These are phyloP conservation scores for Steinernema hermaphroditum DNA, from an alignment of 2,888 invertebrate genomes.

Conservation along the genomic window DNA sequence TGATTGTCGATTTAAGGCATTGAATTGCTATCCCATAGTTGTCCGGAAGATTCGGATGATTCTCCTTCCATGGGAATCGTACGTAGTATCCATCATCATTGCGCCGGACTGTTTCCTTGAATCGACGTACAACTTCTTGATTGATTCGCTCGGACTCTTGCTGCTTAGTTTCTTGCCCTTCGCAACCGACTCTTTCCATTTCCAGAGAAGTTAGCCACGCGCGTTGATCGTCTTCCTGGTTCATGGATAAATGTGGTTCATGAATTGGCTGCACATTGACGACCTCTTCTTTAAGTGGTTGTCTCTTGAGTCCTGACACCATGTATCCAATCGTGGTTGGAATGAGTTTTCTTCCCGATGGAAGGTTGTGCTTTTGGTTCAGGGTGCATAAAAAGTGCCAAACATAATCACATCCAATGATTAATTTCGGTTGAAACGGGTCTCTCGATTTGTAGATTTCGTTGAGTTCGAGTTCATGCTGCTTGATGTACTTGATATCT, in stretches of 20 bases:
- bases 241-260: not conserved
- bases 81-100: slow-evolving; percentile 1
- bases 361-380: not conserved
- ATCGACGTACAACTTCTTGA: not conserved
- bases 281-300: not conserved
- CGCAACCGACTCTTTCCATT: not conserved
- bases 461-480: not conserved
- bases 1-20: not conserved
- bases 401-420: not conserved
- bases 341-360: not conserved
- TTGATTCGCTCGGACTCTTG: not conserved
- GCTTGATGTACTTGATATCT: not conserved
- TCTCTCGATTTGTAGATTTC: not conserved
- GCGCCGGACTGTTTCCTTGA: not conserved
- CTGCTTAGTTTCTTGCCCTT: not conserved
- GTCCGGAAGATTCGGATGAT: not conserved
- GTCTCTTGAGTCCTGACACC: not conserved
- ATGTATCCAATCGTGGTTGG: not conserved
- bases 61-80: slow-evolving; percentile 23
- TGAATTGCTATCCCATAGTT: slow-evolving; percentile 21
- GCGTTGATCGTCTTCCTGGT: not conserved
- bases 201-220: not conserved
- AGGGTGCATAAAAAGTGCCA: not conserved
- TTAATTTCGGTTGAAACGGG: not conserved
- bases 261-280: too few species aligned